Evolutionary conservation across 2,113 vertebrate genomes (phyloP).

Genomic region (Salminus brasiliensis): DNA sequence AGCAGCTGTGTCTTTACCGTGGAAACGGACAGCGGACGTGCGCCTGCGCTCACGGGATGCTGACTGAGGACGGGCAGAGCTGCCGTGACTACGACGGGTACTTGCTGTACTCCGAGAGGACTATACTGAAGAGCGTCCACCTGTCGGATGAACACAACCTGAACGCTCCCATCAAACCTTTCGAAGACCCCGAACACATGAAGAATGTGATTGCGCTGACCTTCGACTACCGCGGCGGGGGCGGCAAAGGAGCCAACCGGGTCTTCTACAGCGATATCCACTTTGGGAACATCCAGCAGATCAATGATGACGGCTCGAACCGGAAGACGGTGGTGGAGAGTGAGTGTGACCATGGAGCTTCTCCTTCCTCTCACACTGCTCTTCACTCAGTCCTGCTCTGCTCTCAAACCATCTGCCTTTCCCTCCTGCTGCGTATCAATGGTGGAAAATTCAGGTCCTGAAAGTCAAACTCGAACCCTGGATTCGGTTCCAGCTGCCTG

Average conservation of each 20-base stretch:
- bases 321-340: conserved; percentile 93
- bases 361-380: no score
- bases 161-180: conserved; percentile 93
- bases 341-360: no score
- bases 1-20: conserved; percentile 93
- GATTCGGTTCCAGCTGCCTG: no score
- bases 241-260: conserved; percentile 86
- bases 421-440: no score
- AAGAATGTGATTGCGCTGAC: conserved; percentile 95
- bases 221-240: conserved; percentile 88
- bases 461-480: no score
- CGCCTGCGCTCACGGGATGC: conserved; percentile 92
- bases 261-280: conserved; percentile 99
- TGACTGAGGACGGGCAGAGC: conserved; percentile 81
- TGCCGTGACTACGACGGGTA: conserved; percentile 95
- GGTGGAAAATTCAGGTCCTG: no score
- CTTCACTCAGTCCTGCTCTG: no score
- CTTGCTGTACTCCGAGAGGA: conserved; percentile 95
- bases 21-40: conserved; percentile 82
- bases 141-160: conserved; percentile 94
- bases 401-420: no score
- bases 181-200: conserved; percentile 95
- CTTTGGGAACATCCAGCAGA: conserved; percentile 97
- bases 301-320: conserved; percentile 89
- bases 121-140: conserved; percentile 97